These are phyloP conservation scores for Ophiothrix spiculata DNA, from an alignment of 35 echinoderm and acorn worm species.

Conservation along the genomic window DNA sequence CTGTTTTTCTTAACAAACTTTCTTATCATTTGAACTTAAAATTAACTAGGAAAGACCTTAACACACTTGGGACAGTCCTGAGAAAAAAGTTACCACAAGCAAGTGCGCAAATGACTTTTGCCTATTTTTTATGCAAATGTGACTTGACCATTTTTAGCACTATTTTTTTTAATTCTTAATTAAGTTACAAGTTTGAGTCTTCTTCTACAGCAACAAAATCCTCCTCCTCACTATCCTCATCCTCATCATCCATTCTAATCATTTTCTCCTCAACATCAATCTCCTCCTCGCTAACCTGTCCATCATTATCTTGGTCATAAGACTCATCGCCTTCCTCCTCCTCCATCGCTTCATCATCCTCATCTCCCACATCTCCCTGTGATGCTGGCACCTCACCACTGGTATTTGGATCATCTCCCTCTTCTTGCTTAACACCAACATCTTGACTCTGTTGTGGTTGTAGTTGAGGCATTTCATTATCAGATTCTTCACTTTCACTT, in stretches of 20 bases:
- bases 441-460: slow-evolving; percentile 29
- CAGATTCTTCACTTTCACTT: slow-evolving; percentile 54
- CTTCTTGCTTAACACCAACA: slow-evolving; percentile 18
- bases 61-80: too few species aligned
- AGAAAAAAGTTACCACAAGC: too few species aligned
- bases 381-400: background rate
- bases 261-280: too few species aligned
- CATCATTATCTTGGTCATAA: slow-evolving; percentile 24
- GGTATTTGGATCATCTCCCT: slow-evolving; percentile 8
- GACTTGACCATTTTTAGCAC: too few species aligned
- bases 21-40: too few species aligned
- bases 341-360: slow-evolving; percentile 32
- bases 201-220: too few species aligned
- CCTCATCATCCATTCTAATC: slow-evolving; percentile 37
- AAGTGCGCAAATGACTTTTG: too few species aligned
- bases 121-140: too few species aligned
- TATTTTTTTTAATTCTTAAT: too few species aligned
- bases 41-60: too few species aligned
- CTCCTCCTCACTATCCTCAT: slow-evolving; percentile 29
- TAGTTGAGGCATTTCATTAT: slow-evolving; percentile 11
- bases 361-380: slow-evolving; percentile 32
- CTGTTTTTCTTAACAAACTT: too few species aligned
- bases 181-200: too few species aligned
- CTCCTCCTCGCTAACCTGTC: slow-evolving; percentile 15
- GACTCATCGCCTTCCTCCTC: slow-evolving; percentile 30